phyloP scores from a whole-genome alignment of 2,113 vertebrate species.

The Hystrix cristata region DNA sequence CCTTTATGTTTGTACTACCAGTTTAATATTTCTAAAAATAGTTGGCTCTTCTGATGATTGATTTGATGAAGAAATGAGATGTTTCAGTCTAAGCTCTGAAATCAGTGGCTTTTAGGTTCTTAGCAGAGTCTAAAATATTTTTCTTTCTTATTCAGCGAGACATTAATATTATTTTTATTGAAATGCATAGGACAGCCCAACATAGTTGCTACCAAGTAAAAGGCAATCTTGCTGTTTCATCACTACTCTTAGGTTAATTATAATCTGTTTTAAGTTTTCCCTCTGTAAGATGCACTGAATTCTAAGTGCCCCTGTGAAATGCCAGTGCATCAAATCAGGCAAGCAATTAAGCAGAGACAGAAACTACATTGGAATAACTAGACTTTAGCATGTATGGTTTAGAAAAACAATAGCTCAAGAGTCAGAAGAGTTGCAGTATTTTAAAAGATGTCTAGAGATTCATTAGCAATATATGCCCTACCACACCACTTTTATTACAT shows the following conservation, averaged over 20 bases:
- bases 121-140: constrained; percentile 1
- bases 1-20: background rate
- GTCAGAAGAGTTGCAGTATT: background rate
- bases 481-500: background rate
- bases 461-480: background rate
- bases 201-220: background rate
- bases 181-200: background rate
- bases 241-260: background rate
- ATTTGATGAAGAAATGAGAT: background rate
- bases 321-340: background rate
- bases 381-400: background rate
- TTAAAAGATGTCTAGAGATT: constrained; percentile 30
- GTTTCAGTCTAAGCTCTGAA: background rate
- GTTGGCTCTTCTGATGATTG: background rate
- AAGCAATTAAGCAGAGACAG: background rate
- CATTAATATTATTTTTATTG: background rate
- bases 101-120: constrained; percentile 21
- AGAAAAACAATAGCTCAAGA: background rate
- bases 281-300: background rate
- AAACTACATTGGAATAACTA: background rate
- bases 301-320: background rate
- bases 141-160: background rate
- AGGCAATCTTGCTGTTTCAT: constrained; percentile 1
- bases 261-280: background rate
- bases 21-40: constrained; percentile 25